Conservation (phyloP, 2,113 vertebrate genomes). For the Mesembrinibis cayennensis region DNA sequence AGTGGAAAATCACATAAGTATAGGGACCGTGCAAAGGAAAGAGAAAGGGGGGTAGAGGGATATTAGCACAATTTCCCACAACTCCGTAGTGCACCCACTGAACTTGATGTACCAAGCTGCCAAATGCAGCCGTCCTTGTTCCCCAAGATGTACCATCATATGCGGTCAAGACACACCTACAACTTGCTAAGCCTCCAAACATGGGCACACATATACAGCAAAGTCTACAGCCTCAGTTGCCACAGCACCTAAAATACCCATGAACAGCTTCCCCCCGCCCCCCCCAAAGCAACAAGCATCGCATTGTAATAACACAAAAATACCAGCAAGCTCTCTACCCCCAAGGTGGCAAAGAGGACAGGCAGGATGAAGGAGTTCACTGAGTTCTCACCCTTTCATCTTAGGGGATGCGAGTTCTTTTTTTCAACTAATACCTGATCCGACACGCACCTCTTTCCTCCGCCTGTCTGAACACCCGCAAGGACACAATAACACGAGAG, state of each 20-base stretch:
- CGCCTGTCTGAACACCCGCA: neutral
- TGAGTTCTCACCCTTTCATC: neutral
- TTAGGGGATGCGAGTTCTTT: fast-evolving
- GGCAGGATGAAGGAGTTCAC: neutral
- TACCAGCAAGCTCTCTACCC: neutral
- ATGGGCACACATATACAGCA: fast-evolving
- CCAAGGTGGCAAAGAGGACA: neutral
- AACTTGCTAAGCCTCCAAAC: neutral
- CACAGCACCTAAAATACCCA: neutral
- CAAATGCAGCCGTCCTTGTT: neutral
- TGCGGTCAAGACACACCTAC: no score
- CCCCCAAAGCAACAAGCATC: neutral
- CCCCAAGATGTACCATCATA: fast-evolving
- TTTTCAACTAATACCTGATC: neutral
- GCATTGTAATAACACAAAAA: neutral
- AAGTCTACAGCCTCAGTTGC: neutral
- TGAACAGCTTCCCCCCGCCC: fast-evolving
- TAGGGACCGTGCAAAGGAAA: no score
- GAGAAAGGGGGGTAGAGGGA: neutral
- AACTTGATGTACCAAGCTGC: neutral
- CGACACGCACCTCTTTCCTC: neutral
- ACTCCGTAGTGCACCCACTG: fast-evolving
- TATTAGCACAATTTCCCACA: neutral
- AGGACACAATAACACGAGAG: fast-evolving
- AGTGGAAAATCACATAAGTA: neutral